Evolutionary conservation across 2,797 vertebrate species (phyloP).

Genomic region (Cyprinodon diabolis): DNA sequence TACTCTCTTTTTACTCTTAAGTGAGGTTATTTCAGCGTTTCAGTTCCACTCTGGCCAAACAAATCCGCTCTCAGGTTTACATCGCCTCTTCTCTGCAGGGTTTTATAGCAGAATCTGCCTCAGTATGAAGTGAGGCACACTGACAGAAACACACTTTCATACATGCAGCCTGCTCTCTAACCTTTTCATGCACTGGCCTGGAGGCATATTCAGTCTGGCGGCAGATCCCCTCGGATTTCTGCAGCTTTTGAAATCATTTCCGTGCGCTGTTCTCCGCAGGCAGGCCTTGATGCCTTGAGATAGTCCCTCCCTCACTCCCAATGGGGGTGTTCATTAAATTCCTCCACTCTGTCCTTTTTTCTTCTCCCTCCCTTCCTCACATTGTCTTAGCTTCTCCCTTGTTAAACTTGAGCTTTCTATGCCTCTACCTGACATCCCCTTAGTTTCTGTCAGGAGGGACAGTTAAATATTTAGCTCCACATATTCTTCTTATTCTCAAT

Average conservation of each 20-base stretch:
- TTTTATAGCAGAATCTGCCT: conserved; percentile 56
- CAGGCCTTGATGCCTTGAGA: conserved; percentile 71
- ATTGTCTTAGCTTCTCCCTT: conserved; percentile 66
- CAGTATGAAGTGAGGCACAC: conserved; percentile 54
- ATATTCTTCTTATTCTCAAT: conserved; percentile 29
- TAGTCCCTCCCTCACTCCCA: conserved; percentile 68
- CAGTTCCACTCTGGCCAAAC: conserved; percentile 52
- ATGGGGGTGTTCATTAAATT: conserved; percentile 82
- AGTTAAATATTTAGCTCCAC: conserved; percentile 27
- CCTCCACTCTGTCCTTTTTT: conserved; percentile 61
- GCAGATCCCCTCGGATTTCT: conserved; percentile 78
- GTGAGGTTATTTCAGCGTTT: conserved; percentile 47
- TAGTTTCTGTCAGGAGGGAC: conserved; percentile 41
- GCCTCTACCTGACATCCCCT: conserved; percentile 54
- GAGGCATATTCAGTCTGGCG: conserved; percentile 77
- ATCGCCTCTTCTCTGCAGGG: conserved; percentile 58
- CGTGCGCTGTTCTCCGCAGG: conserved; percentile 67
- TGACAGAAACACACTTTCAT: conserved; percentile 60
- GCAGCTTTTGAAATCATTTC: conserved; percentile 80
- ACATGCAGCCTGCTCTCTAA: conserved; percentile 59
- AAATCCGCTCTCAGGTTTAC: conserved; percentile 68
- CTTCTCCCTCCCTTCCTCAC: conserved; percentile 30
- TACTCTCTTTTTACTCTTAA: conserved; percentile 44
- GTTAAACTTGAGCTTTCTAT: conserved; percentile 54
- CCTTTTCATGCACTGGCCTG: conserved; percentile 72